These are phyloP conservation scores for Galeopsomyia nigrocyanea DNA, from an alignment of 2,888 invertebrate genomes.

Conservation along the genomic window DNA sequence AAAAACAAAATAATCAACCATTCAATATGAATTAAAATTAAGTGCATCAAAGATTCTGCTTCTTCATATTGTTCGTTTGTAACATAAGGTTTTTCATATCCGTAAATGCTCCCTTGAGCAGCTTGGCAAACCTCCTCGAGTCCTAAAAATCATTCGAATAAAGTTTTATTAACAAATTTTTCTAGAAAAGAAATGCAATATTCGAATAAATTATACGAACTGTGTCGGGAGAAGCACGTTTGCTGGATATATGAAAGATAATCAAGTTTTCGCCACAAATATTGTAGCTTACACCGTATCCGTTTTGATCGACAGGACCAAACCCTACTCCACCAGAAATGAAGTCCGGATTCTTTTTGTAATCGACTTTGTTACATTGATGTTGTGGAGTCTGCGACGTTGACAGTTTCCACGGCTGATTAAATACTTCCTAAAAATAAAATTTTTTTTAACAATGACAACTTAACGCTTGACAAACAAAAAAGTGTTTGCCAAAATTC, in stretches of 20 bases:
- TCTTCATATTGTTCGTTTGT: no score
- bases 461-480: slow-evolving; percentile 53
- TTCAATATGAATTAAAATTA: no score
- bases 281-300: slow-evolving; percentile 99
- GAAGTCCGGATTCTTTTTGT: slow-evolving; percentile 90
- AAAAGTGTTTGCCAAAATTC: slow-evolving; percentile 32
- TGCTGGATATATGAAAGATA: slow-evolving; percentile 98
- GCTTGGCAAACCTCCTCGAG: slow-evolving; percentile 82
- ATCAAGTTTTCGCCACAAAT: slow-evolving; percentile 96
- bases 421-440: slow-evolving; percentile 82
- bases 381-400: slow-evolving; percentile 99
- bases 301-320: slow-evolving; percentile 98
- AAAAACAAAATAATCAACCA: no score
- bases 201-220: slow-evolving; percentile 72
- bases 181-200: neutral
- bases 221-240: slow-evolving; percentile 89
- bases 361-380: slow-evolving; percentile 90
- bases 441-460: no score
- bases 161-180: neutral
- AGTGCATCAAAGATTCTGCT: no score
- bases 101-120: slow-evolving; percentile 79
- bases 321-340: slow-evolving; percentile 98
- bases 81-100: slow-evolving; percentile 81
- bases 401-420: slow-evolving; percentile 97
- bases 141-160: slow-evolving; percentile 72